Conservation (phyloP, 2,888 invertebrate genomes). For the Bimastos eiseni region DNA sequence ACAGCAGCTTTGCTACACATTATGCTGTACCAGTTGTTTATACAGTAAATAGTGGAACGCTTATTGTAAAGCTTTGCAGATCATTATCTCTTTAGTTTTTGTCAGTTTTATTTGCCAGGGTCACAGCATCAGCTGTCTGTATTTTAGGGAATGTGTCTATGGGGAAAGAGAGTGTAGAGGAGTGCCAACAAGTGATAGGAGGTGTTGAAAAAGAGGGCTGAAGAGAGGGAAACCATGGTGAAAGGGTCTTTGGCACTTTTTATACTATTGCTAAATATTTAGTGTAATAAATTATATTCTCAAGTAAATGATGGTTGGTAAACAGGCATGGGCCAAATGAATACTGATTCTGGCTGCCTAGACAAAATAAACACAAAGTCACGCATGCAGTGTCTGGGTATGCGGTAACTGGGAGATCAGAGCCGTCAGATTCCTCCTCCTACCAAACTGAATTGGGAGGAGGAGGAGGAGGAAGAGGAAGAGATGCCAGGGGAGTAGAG, state of each 20-base stretch:
- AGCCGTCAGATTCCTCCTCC: not conserved
- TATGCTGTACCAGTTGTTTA: not conserved
- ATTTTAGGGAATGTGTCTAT: not conserved
- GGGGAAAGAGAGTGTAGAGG: not conserved
- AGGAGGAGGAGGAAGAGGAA: not conserved
- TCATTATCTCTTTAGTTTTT: not conserved
- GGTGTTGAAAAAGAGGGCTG: not conserved
- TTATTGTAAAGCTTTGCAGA: not conserved
- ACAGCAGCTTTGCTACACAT: not conserved
- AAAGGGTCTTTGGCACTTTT: not conserved
- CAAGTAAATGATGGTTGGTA: not conserved
- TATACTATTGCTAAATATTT: not conserved
- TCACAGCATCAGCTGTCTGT: not conserved
- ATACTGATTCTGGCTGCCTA: not conserved
- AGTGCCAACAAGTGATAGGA: not conserved
- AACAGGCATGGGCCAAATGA: not conserved
- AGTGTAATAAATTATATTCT: not conserved
- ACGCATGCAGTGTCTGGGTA: not conserved
- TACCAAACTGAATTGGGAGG: not conserved
- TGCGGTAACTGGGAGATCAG: not conserved
- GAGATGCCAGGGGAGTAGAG: not conserved
- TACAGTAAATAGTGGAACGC: not conserved
- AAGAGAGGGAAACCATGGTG: too few species aligned
- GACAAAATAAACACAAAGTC: too few species aligned
- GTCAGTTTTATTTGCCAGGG: too few species aligned